Base-by-base conservation (phyloP, 2,888 invertebrate species). In the Tetragnatha montana region DNA sequence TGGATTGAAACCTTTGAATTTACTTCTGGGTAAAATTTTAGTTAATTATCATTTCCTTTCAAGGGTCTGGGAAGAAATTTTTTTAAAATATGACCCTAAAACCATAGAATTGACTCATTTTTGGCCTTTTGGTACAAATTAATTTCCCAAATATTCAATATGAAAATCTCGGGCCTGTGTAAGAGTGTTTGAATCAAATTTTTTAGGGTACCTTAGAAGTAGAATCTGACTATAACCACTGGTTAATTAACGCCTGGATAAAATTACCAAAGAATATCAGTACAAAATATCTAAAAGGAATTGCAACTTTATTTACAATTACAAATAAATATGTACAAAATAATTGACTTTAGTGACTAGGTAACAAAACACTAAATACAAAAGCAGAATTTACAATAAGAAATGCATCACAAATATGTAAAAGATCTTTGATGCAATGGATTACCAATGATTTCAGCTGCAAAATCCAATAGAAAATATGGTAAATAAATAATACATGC, bases 281-380 rank as follows among this genome's bases (percentile, higher is more conserved):
- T 12, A 2, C 35, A 35, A 35, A 51, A 51, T n/a, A 19, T 19
- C n/a, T n/a, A 14, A 78, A 6, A 51, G 17, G 19, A 51, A 19
- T 6, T 35, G 47, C 47, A 81, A 35, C 71, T 89, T 89, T 89
- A 89, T 89, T 89, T 89, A 89, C 89, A 89, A 49, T 78, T 89
- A 78, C 50, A 76, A 60, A 60, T 60, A 60, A 86, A 50, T 90
- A 90, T 90, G 17, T 90, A 90, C 90, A 90, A 22, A 85, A 86
- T 81, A 78, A 83, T 79, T 80, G 82, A 86, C 79, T 87, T 19
- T 74, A 81, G 81, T 90, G 90, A 90, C 90, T 90, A 90, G 90
- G 76, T 86, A 86, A 90, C 86, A 86, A 87, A 87, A 90, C 82
- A 87, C 49, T 76, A 76, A 71, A 90, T 74, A 83, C 78, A 90